These are phyloP conservation scores for Actinia equina DNA, from an alignment of 64 coral and sea anemone species.

Conservation along the genomic window DNA sequence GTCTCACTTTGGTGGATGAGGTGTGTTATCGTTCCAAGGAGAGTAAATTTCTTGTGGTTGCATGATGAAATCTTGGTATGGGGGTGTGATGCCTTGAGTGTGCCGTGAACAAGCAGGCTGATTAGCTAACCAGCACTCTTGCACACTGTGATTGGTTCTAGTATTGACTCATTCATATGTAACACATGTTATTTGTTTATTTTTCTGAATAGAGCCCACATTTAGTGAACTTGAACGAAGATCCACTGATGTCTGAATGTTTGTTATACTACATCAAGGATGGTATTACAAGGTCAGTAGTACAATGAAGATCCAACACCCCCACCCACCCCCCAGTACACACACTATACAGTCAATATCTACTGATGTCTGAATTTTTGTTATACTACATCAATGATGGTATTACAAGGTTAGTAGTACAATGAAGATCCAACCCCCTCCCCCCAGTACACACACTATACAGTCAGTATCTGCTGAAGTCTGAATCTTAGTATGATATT, in stretches of 20 bases:
- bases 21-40: too few species aligned
- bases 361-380: conserved; percentile 93
- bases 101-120: too few species aligned
- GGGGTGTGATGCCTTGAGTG: too few species aligned
- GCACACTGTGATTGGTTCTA: too few species aligned
- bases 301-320: too few species aligned
- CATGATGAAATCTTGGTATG: too few species aligned
- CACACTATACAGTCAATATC: conserved; percentile 60
- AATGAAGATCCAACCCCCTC: background rate
- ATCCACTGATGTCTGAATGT: conserved; percentile 96
- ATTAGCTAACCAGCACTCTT: too few species aligned
- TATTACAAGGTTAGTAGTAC: conserved; percentile 56
- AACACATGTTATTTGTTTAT: background rate
- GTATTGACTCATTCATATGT: too few species aligned
- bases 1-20: too few species aligned
- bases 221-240: conserved; percentile 95
- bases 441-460: background rate
- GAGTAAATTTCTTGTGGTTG: too few species aligned
- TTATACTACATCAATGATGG: conserved; percentile 88
- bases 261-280: conserved; percentile 93
- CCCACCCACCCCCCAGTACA: background rate
- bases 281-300: conserved; percentile 73
- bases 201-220: conserved; percentile 61
- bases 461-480: too few species aligned
- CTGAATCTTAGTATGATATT: too few species aligned